Evolutionary conservation across 2,888 invertebrate species (phyloP).

Genomic region (Agrotis puta): DNA sequence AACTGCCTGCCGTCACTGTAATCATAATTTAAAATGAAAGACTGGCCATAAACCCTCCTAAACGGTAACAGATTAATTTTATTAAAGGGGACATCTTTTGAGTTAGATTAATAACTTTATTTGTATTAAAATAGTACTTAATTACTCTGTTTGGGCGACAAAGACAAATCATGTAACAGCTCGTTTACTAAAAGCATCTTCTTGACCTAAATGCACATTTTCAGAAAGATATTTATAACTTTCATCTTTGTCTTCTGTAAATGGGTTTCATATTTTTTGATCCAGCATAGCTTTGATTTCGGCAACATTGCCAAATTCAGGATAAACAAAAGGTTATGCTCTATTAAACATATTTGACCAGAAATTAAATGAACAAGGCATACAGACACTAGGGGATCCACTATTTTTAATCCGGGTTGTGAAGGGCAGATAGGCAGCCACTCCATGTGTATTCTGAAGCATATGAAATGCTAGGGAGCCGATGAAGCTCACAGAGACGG

Average conservation of each 20-base stretch:
- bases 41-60: no score
- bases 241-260: slow-evolving; percentile 22
- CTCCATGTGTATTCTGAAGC: background rate
- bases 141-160: slow-evolving; percentile 11
- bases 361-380: background rate
- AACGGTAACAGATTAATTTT: no score
- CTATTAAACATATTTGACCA: no score
- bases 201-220: slow-evolving; percentile 27
- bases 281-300: background rate
- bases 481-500: background rate
- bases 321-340: background rate
- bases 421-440: background rate
- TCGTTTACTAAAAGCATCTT: slow-evolving; percentile 39
- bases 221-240: background rate
- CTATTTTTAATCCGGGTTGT: background rate
- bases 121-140: slow-evolving; percentile 18
- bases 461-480: background rate
- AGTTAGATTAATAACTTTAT: background rate
- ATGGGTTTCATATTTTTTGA: slow-evolving; percentile 14
- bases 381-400: background rate
- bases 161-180: slow-evolving; percentile 38
- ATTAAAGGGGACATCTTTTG: background rate
- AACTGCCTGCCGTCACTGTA: no score
- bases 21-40: no score
- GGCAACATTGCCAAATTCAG: background rate